These are phyloP conservation scores for Chrysogorgia sp. DNA, from an alignment of 92 coral and sea anemone species.

Conservation along the genomic window DNA sequence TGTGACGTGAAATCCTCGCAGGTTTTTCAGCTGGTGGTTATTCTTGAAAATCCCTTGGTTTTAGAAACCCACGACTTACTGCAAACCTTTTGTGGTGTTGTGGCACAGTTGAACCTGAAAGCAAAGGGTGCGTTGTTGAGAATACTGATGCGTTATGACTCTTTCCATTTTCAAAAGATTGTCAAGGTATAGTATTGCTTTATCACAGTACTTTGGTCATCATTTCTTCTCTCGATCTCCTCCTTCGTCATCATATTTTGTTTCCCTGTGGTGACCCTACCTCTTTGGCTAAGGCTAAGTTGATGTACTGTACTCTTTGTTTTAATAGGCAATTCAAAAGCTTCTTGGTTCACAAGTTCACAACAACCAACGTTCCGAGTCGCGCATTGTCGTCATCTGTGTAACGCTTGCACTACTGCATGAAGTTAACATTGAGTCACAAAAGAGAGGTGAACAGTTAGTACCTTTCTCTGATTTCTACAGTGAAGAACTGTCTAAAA, in stretches of 20 bases:
- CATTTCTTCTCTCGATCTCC: background rate
- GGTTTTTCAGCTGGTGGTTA: slow-evolving; percentile 73
- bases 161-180: slow-evolving; percentile 59
- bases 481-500: slow-evolving; percentile 88
- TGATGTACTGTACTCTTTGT: background rate
- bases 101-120: slow-evolving; percentile 62
- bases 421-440: slow-evolving; percentile 58
- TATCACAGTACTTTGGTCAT: background rate
- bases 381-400: slow-evolving; percentile 73
- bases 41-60: slow-evolving; percentile 86
- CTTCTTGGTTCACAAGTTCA: slow-evolving; percentile 74
- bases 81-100: slow-evolving; percentile 71
- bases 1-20: slow-evolving; percentile 63
- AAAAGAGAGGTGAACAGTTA: slow-evolving; percentile 27
- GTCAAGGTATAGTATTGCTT: slow-evolving; percentile 60
- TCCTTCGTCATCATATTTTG: background rate
- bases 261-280: background rate
- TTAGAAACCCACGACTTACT: slow-evolving; percentile 69
- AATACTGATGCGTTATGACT: slow-evolving; percentile 56
- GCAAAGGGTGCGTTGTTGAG: slow-evolving; percentile 62
- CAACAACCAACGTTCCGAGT: slow-evolving; percentile 70
- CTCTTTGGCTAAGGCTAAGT: background rate
- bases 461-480: slow-evolving; percentile 73
- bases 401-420: slow-evolving; percentile 63
- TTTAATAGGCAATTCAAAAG: slow-evolving; percentile 69